Evolutionary conservation across 2,888 invertebrate species (phyloP).

Genomic region (Drosophila meridiana): DNA sequence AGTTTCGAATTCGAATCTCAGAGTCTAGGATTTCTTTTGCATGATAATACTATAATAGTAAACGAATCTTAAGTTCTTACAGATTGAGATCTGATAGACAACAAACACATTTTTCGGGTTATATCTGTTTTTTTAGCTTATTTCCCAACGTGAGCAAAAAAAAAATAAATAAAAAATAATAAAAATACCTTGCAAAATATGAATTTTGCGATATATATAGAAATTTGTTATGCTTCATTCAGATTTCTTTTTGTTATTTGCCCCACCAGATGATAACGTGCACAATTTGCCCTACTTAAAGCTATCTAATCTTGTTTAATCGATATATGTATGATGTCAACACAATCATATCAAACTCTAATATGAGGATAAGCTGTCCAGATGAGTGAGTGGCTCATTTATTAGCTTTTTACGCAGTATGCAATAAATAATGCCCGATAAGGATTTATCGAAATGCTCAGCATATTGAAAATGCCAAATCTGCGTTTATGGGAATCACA

Average conservation of each 20-base stretch:
- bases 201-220: neutral
- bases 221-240: neutral
- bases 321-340: conserved; percentile 1
- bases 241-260: neutral
- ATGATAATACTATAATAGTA: neutral
- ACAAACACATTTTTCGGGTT: too few species aligned
- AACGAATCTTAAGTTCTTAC: neutral
- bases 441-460: neutral
- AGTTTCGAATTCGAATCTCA: neutral
- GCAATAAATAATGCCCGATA: neutral
- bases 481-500: neutral
- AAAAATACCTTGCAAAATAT: neutral
- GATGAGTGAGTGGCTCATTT: neutral
- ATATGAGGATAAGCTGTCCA: neutral
- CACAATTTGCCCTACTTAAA: conserved; percentile 1
- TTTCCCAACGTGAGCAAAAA: too few species aligned
- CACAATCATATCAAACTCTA: neutral
- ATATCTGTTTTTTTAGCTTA: too few species aligned
- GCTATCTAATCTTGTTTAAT: neutral
- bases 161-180: neutral
- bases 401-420: neutral
- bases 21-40: neutral
- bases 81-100: too few species aligned
- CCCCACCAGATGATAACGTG: neutral
- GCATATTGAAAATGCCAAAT: neutral